Evolutionary conservation across 1,140 invertebrate species (phyloP), one percentile per base, ranked within the genome.

Genomic region (Trichomalopsis sarcophagae): DNA sequence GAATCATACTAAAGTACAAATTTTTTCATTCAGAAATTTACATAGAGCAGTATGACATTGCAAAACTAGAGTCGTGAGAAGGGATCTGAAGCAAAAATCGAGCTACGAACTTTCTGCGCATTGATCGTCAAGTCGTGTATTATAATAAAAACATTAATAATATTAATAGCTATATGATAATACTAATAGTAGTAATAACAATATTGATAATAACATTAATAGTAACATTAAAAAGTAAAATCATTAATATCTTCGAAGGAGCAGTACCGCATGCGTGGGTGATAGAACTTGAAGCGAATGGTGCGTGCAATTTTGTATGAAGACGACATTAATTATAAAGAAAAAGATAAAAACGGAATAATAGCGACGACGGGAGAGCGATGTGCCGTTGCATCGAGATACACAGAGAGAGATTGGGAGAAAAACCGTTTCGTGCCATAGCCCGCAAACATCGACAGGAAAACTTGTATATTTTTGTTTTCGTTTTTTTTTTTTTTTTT

Each of bases 111-210:
- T 76, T 81, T 82, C 44, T 78, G 80, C 80, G 68, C 80, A 82
- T 85, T 81, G 55, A 85, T 82, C 74, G 50, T 81, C 77, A 47
- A 80, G 75, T 85, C 84, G 80, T 86, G 80, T 82, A 81, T 86
- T 82, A 82, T 79, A 85, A 82, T 81, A 76, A 23, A 62, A 84
- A 47, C 21, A 44, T 11, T 62, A 81, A n/a, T 68, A 77, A 21
- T 27, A 76, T 75, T 66, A 82, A 44, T 82, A 74, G 30, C 78
- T 55, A 71, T 55, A 71, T 84, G 71, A 71, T 76, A 33, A 75
- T 83, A 27, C n/a, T 78, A 40, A 71, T 79, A 73, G 14, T 83
- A 77, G 30, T 74, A 47, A 36, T 74, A 82, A 76, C 30, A 77
- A 68, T 66, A 55, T 47, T 55, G n/a, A 82, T 47, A 47, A 74